These are phyloP conservation scores for Cantharis rustica DNA, from an alignment of 2,888 invertebrate genomes.

Conservation along the genomic window DNA sequence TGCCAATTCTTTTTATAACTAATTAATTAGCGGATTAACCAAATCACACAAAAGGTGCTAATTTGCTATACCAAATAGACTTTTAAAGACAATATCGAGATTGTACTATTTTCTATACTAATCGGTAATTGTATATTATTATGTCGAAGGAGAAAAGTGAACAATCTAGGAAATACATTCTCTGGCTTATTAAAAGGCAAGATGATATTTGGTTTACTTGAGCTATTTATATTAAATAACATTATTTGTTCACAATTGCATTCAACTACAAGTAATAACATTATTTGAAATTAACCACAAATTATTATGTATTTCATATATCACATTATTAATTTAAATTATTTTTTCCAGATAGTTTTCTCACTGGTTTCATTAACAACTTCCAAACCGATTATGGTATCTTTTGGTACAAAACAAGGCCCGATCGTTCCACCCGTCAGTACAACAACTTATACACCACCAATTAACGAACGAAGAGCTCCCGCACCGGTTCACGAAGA, in stretches of 20 bases:
- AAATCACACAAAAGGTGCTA: background rate
- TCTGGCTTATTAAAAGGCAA: background rate
- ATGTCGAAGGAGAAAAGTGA: background rate
- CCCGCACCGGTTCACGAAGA: slow-evolving; percentile 53
- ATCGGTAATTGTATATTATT: background rate
- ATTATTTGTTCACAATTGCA: background rate
- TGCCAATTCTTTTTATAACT: background rate
- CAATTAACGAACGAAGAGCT: slow-evolving; percentile 30
- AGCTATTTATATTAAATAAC: background rate
- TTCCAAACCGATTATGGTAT: slow-evolving; percentile 52
- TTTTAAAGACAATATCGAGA: background rate
- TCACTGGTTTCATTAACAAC: slow-evolving; percentile 34
- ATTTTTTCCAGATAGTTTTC: slow-evolving; percentile 45
- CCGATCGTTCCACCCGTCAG: slow-evolving; percentile 48
- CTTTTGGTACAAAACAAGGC: slow-evolving; percentile 54
- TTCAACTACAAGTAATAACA: background rate
- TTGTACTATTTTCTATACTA: background rate
- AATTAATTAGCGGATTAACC: background rate
- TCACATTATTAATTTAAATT: background rate
- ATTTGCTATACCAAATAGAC: background rate
- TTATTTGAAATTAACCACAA: background rate
- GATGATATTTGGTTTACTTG: background rate
- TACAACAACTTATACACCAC: slow-evolving; percentile 35
- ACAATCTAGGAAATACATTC: background rate
- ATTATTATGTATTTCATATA: background rate